Conservation (phyloP, 2,888 invertebrate species). For the Polia nebulosa region DNA sequence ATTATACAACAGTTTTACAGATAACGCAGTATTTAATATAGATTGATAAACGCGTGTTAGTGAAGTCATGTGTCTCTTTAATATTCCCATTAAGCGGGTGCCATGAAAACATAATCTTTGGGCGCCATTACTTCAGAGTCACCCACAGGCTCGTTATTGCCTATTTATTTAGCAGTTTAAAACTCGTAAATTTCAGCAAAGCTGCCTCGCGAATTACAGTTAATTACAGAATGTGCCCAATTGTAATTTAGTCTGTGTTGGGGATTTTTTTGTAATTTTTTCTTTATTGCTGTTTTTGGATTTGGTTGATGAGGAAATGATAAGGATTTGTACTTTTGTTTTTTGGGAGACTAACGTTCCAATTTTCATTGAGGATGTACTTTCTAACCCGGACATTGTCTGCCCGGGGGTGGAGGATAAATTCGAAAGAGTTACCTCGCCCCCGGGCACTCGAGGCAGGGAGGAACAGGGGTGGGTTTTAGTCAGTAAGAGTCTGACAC, state of each 20-base stretch:
- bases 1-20: neutral
- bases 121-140: slow-evolving; percentile 56
- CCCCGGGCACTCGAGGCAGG: too few species aligned
- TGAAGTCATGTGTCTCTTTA: slow-evolving; percentile 44
- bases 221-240: slow-evolving; percentile 66
- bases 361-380: neutral
- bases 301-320: slow-evolving; percentile 43
- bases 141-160: slow-evolving; percentile 63
- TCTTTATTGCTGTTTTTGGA: slow-evolving; percentile 45
- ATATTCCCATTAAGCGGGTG: slow-evolving; percentile 55
- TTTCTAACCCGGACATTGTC: neutral
- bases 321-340: slow-evolving; percentile 27
- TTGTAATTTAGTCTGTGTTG: slow-evolving; percentile 56
- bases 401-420: too few species aligned
- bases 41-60: slow-evolving; percentile 53
- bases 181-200: slow-evolving; percentile 70
- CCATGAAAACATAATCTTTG: slow-evolving; percentile 63
- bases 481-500: too few species aligned
- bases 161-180: slow-evolving; percentile 72
- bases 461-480: too few species aligned
- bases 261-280: slow-evolving; percentile 46
- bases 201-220: slow-evolving; percentile 66
- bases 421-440: too few species aligned
- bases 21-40: slow-evolving; percentile 48
- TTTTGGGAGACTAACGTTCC: neutral